phyloP scores from a whole-genome alignment of 2,888 invertebrate species.

The Xanthia icteritia region DNA sequence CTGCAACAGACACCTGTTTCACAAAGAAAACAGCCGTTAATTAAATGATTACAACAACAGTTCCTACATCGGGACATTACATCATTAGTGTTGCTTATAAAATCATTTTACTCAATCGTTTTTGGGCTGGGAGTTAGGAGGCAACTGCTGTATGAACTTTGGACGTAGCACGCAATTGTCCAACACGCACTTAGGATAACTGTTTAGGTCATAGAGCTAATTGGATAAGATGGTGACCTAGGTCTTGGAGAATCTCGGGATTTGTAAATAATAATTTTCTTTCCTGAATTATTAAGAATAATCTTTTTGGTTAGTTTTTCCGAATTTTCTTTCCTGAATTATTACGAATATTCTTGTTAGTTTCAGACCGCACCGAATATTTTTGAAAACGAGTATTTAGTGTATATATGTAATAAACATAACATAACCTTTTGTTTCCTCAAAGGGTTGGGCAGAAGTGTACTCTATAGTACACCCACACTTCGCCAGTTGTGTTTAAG shows the following conservation, averaged over 20 bases:
- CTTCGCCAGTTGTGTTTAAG: too few species aligned
- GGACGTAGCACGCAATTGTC: constrained; percentile 26
- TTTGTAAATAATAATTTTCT: neutral
- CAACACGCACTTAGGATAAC: neutral
- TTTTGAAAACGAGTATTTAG: too few species aligned
- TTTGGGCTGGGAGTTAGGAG: constrained; percentile 26
- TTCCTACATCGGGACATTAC: constrained; percentile 55
- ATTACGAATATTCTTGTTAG: too few species aligned
- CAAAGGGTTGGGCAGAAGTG: too few species aligned
- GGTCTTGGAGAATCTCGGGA: neutral
- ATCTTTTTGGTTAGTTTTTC: neutral
- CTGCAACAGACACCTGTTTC: too few species aligned
- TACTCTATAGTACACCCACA: too few species aligned
- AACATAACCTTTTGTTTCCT: too few species aligned
- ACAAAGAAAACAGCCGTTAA: neutral
- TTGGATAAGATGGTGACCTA: neutral
- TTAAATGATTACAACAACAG: constrained; percentile 41
- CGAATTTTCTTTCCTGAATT: too few species aligned
- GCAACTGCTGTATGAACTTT: constrained; percentile 48
- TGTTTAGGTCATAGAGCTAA: neutral
- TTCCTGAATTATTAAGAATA: neutral
- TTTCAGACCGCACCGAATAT: too few species aligned
- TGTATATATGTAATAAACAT: too few species aligned
- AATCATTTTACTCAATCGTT: constrained; percentile 55
- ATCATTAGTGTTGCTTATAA: constrained; percentile 52